phyloP scores from a whole-genome alignment of 2,888 invertebrate species.

The Onthophagus sagittarius region DNA sequence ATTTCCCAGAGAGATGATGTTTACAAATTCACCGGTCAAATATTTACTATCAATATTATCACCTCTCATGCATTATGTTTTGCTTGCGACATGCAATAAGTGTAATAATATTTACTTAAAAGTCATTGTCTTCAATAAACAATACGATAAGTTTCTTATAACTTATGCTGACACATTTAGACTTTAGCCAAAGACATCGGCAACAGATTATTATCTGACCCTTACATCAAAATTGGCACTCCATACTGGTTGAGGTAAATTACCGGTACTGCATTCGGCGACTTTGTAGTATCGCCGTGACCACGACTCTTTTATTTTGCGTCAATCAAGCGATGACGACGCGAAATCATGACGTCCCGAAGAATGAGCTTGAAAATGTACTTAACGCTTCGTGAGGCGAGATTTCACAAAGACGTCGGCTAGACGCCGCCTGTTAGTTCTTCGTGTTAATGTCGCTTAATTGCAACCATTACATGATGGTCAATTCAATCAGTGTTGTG shows the following conservation, averaged over 20 bases:
- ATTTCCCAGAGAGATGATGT: neutral
- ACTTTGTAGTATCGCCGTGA: neutral
- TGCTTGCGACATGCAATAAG: neutral
- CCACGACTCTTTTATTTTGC: neutral
- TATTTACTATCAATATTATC: neutral
- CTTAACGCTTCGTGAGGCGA: neutral
- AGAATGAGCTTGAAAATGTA: neutral
- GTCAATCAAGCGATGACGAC: neutral
- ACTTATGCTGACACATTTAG: neutral
- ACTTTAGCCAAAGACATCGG: neutral
- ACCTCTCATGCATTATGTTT: neutral
- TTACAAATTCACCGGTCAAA: neutral
- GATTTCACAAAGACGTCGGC: neutral
- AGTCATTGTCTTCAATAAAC: too few species aligned
- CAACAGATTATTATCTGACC: neutral
- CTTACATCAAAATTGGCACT: neutral
- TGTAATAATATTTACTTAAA: too few species aligned
- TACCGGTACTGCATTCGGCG: neutral
- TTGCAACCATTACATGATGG: neutral
- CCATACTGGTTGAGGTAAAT: neutral
- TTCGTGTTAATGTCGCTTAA: neutral
- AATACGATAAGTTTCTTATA: neutral
- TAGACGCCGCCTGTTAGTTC: neutral
- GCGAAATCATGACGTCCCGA: neutral
- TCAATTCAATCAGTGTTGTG: neutral